These are phyloP conservation scores for Tridacna crocea DNA, from an alignment of 2,888 invertebrate genomes.

Conservation along the genomic window DNA sequence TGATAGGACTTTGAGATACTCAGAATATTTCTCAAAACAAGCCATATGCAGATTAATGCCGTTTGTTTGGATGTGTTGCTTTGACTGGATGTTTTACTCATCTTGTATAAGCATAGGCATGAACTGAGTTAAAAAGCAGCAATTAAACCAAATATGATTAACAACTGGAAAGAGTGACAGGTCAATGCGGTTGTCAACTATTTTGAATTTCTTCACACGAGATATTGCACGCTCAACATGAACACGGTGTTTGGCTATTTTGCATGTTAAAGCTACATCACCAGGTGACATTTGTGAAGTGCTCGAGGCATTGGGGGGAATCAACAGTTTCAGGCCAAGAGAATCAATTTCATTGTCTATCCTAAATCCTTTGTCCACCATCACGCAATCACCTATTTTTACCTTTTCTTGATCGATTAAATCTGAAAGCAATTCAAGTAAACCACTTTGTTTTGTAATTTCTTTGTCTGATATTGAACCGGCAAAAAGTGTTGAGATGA, in stretches of 20 bases:
- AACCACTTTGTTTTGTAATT: slow-evolving; percentile 40
- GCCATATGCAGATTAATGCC: background rate
- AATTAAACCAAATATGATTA: slow-evolving; percentile 44
- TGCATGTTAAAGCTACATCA: slow-evolving; percentile 36
- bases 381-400: slow-evolving; percentile 40
- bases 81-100: background rate
- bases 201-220: slow-evolving; percentile 39
- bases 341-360: slow-evolving; percentile 38
- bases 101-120: slow-evolving; percentile 38
- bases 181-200: slow-evolving; percentile 34
- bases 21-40: background rate
- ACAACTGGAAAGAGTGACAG: slow-evolving; percentile 24
- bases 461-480: slow-evolving; percentile 56
- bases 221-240: slow-evolving; percentile 51
- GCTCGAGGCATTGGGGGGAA: slow-evolving; percentile 39
- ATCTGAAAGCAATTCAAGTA: slow-evolving; percentile 26
- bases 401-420: slow-evolving; percentile 23
- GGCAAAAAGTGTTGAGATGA: slow-evolving; percentile 36
- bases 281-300: slow-evolving; percentile 32
- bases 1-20: background rate
- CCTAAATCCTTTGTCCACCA: slow-evolving; percentile 49
- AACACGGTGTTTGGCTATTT: slow-evolving; percentile 41
- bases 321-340: slow-evolving; percentile 35
- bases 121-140: slow-evolving; percentile 40
- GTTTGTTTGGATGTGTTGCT: background rate